phyloP scores from a whole-genome alignment of 2,797 vertebrate genomes.

The Falco cherrug region DNA sequence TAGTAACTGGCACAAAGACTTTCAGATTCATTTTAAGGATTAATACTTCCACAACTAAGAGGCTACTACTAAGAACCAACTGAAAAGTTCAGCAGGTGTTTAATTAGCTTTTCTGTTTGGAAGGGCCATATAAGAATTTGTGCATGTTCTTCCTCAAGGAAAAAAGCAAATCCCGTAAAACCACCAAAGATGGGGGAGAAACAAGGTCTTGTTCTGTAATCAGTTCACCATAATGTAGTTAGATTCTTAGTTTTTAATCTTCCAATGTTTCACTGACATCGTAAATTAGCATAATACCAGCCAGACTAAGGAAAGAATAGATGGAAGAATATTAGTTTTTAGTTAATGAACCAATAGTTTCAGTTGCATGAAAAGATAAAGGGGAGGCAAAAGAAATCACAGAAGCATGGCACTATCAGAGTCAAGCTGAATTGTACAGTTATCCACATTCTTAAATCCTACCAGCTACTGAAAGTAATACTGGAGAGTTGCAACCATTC shows the following conservation, averaged over 20 bases:
- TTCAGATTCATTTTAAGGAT: neutral
- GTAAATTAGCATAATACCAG: neutral
- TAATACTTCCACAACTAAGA: neutral
- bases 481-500: neutral
- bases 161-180: neutral
- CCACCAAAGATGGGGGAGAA: neutral
- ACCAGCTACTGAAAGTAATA: neutral
- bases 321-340: neutral
- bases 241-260: neutral
- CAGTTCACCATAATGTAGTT: neutral
- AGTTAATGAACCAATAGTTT: neutral
- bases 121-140: neutral
- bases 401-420: neutral
- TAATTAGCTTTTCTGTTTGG: neutral
- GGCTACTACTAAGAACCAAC: neutral
- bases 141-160: accelerated
- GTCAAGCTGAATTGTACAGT: neutral
- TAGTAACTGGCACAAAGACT: neutral
- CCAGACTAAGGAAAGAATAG: neutral
- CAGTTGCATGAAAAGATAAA: neutral
- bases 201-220: neutral
- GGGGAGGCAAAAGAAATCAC: neutral
- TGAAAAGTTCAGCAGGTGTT: neutral
- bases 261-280: neutral
- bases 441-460: neutral